A percentile compares a stretch with the other conserved stretches of the same genome.
These are phyloP conservation scores for Leuctra nigra DNA, from an alignment of 2,888 invertebrate genomes.

Conservation along the genomic window DNA sequence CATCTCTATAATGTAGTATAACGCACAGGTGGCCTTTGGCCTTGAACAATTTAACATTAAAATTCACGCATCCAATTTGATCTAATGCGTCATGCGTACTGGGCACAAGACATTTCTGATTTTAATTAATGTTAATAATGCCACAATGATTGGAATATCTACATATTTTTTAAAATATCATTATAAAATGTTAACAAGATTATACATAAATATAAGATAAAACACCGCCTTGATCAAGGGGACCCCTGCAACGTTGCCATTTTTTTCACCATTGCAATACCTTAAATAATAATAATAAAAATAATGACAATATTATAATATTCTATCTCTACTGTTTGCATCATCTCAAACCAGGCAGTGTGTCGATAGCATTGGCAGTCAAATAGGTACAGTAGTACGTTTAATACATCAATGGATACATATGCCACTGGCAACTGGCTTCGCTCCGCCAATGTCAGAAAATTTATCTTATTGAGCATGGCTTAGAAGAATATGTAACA, in stretches of 20 bases:
- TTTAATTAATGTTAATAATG: conserved; percentile 10
- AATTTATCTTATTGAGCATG: not conserved
- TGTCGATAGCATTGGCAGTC: conserved; percentile 24
- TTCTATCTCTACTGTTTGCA: not conserved
- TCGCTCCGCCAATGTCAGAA: no score
- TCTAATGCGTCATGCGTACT: no score
- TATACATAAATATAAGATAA: conserved; percentile 1
- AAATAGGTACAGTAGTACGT: not conserved
- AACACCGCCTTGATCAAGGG: not conserved
- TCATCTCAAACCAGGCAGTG: conserved; percentile 22
- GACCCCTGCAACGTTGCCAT: no score
- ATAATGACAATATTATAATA: not conserved
- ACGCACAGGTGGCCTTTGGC: no score
- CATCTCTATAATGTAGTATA: no score
- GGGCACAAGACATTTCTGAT: not conserved
- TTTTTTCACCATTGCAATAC: not conserved
- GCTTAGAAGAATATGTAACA: not conserved
- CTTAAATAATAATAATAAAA: conserved; percentile 1
- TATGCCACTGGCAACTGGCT: no score
- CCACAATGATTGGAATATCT: not conserved
- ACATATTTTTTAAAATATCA: no score
- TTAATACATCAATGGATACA: not conserved
- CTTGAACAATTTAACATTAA: no score
- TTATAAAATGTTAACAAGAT: conserved; percentile 1
- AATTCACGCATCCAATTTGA: no score